phyloP scores from a whole-genome alignment of 2,888 invertebrate genomes.

The Agrochola lota region DNA sequence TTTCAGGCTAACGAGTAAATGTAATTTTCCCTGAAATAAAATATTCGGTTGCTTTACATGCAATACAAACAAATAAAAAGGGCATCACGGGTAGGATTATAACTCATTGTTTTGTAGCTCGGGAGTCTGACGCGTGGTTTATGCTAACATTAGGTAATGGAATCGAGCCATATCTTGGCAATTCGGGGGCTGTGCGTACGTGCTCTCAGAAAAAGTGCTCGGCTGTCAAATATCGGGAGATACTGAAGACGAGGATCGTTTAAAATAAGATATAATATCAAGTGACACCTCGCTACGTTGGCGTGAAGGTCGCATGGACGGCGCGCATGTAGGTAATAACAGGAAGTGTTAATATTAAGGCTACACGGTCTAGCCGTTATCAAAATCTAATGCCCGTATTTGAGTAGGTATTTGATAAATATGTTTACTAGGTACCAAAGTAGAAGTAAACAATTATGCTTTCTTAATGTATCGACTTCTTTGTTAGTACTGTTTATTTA shows the following conservation, averaged over 20 bases:
- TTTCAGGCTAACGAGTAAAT: conserved; percentile 74
- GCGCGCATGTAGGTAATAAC: conserved; percentile 39
- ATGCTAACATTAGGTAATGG: conserved; percentile 87
- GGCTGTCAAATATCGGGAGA: conserved; percentile 52
- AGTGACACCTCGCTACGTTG: conserved; percentile 38
- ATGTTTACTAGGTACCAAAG: not conserved
- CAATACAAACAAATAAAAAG: conserved; percentile 86
- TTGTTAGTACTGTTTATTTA: not conserved
- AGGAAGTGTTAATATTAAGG: conserved; percentile 56
- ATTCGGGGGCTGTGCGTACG: conserved; percentile 73
- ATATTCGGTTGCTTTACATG: conserved; percentile 81
- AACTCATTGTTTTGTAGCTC: conserved; percentile 87
- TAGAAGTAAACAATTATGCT: conserved; percentile 6
- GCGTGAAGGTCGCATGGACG: conserved; percentile 38
- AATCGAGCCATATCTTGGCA: conserved; percentile 80
- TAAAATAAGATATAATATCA: conserved; percentile 56
- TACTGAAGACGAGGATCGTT: conserved; percentile 49
- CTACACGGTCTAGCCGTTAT: conserved; percentile 21
- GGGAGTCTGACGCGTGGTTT: conserved; percentile 76
- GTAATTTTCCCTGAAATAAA: conserved; percentile 74
- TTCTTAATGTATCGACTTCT: not conserved
- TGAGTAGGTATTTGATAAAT: not conserved
- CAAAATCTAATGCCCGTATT: conserved; percentile 30
- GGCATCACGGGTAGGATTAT: conserved; percentile 82
- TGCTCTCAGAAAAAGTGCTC: conserved; percentile 62